Evolutionary conservation across 2,113 vertebrate species (phyloP), one percentile per base, ranked within the genome.

Genomic region (Lepus americanus): DNA sequence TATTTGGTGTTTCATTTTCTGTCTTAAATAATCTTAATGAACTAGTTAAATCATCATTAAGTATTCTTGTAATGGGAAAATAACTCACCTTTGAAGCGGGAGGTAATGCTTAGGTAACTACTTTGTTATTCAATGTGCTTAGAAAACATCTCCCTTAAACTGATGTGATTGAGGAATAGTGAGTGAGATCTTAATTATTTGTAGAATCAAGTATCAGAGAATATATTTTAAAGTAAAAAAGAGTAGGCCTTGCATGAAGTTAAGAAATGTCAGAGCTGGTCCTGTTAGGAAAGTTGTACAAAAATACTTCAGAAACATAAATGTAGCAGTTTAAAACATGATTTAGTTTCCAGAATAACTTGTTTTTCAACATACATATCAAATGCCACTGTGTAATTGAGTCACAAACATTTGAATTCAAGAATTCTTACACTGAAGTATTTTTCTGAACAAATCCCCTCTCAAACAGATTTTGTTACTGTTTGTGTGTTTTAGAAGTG

Each of bases 311-410:
- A 87, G 93, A 97, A 96, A 76, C 73, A 92, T 92, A 95, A 95
- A 94, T 81, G 59, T 55, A 90, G 85, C 61, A 79, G 77, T 94
- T 95, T 96, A 74, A 91, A 96, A 97, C 89, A 91, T 94, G 76
- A 66, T 82, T 96, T 91, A 83, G 86, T 87, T 83, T 87, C 86
- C 96, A 96, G 92, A 96, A 97, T 97, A 97, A 96, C 95, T 95
- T 77, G 86, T 87, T 94, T 95, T 97, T 96, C 90, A 96, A 89
- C 92, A 95, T 97, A 97, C 94, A 97, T 96, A 95, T 92, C 83
- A 93, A 96, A 72, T 73, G 79, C 80, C 87, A 51, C 87, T 93
- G 77, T 95, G 51, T 96, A 96, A 96, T 6, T 94, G 91, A 95
- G 61, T 81, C 86, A 80, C 73, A 95, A 85, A 95, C 80, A 85